phyloP scores from a whole-genome alignment of 2,888 invertebrate genomes.

The Polyommatus icarus region DNA sequence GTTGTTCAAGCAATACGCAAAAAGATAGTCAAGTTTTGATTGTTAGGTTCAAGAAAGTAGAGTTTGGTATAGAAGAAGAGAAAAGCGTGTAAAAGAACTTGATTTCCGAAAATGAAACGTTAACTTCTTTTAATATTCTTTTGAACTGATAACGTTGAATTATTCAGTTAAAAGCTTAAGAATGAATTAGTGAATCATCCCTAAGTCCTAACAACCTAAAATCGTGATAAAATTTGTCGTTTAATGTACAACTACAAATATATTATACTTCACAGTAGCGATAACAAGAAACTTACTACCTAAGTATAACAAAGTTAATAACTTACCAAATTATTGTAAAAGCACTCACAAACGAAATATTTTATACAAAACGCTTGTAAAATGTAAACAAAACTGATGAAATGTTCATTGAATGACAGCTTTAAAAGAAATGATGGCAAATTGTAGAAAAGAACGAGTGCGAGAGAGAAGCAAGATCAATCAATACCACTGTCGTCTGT shows the following conservation, averaged over 20 bases:
- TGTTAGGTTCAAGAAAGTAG: too few relatives aligned
- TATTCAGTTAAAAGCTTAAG: too few relatives aligned
- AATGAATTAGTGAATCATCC: too few relatives aligned
- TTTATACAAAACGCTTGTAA: background rate
- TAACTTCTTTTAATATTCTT: too few relatives aligned
- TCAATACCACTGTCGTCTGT: conserved; percentile 40
- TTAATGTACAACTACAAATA: background rate
- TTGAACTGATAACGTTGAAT: too few relatives aligned
- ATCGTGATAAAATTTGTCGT: background rate
- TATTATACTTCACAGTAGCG: background rate
- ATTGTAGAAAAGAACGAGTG: conserved; percentile 6
- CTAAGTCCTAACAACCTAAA: background rate
- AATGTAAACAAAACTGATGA: conserved; percentile 18
- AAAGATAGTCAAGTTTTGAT: too few relatives aligned
- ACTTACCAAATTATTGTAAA: conserved; percentile 16
- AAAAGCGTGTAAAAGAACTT: too few relatives aligned
- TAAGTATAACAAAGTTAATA: too few relatives aligned
- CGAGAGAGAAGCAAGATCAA: conserved; percentile 38
- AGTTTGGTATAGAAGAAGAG: too few relatives aligned
- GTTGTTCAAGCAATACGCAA: too few relatives aligned
- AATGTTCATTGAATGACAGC: background rate
- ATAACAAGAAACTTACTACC: background rate
- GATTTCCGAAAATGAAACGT: too few relatives aligned
- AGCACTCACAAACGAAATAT: background rate
- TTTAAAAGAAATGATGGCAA: background rate